Evolutionary conservation across 2,797 vertebrate species (phyloP), one percentile per base, ranked within the genome.

Genomic region (Megaceryle alcyon): DNA sequence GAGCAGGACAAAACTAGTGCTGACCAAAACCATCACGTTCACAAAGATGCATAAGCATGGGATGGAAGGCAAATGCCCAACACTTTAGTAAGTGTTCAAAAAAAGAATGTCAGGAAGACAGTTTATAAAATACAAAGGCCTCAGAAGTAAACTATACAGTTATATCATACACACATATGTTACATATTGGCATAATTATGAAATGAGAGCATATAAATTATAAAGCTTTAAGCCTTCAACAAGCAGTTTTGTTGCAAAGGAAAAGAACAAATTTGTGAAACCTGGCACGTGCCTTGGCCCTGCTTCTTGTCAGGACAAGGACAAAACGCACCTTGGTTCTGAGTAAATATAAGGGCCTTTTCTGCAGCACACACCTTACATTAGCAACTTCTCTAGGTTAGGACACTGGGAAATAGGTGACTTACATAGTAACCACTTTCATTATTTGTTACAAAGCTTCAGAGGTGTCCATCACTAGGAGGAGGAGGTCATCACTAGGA

Each of bases 331-430:
- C 37, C 43, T 70, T 12, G 0, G 6, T 29, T 57, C 43, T 51
- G 23, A 28, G 14, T 48, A 64, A 88, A 49, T 6, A 18, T 25
- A 35, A 56, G 26, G 19, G 43, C 46, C 43, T 37, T 48, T 72
- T 69, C 21, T 23, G 23, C 17, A 33, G 35, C 0, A 0, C 9
- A 0, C 18, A 16, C 17, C 33, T 71, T 43, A 31, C 8, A 11
- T 19, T 37, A 70, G 19, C 17, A 78, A 49, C 56, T n/a, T 37
- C 51, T 19, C 56, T 23, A 31, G 44, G 8, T 21, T 17, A 15
- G 28, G 66, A 28, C 72, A 79, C 10, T 5, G 29, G n/a, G 39
- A 14, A 69, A 64, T 10, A 25, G 15, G 17, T 49, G n/a, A 59
- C 9, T 21, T 33, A 29, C 8, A 31, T 7, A 59, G 48, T 6